Percentiles rank a stretch among this genome's conserved stretches.
Evolutionary conservation across 2,888 invertebrate species (phyloP).

Genomic region (Dioctria rufipes): DNA sequence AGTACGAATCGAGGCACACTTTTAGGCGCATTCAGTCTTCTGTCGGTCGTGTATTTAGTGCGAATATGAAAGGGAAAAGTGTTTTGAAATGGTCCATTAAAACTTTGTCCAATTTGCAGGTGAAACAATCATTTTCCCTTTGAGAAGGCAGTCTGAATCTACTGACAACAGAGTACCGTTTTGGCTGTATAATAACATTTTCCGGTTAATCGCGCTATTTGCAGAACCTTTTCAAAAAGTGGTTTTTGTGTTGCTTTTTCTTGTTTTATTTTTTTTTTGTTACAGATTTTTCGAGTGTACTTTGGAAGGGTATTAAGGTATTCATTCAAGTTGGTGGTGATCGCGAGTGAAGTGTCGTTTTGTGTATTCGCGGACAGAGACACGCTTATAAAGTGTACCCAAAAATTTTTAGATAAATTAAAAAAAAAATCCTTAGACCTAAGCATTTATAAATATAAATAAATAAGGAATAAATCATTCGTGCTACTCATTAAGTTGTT

Average conservation of each 20-base stretch:
- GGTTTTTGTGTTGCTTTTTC: no score
- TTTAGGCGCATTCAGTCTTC: slow-evolving; percentile 47
- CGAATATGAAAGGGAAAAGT: slow-evolving; percentile 49
- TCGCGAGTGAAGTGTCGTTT: slow-evolving; percentile 36
- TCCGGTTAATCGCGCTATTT: background rate
- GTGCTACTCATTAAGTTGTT: background rate
- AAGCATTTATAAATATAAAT: no score
- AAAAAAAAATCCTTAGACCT: background rate
- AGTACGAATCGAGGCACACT: slow-evolving; percentile 56
- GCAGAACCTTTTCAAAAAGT: no score
- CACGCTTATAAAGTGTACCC: background rate
- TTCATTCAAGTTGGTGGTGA: background rate
- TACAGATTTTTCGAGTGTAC: no score
- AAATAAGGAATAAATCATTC: slow-evolving; percentile 10
- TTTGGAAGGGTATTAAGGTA: background rate
- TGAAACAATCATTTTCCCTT: slow-evolving; percentile 8
- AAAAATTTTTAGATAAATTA: background rate
- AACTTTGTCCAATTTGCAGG: slow-evolving; percentile 6
- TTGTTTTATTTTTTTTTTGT: no score
- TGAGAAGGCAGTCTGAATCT: background rate
- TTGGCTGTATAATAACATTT: background rate
- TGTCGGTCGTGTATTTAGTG: slow-evolving; percentile 45
- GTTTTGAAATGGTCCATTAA: slow-evolving; percentile 28
- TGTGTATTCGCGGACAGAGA: no score
- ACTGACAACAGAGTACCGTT: background rate